Evolutionary conservation across 37 sponge, comb jelly and placozoan species (phyloP).

Genomic region (Bolinopsis microptera): DNA sequence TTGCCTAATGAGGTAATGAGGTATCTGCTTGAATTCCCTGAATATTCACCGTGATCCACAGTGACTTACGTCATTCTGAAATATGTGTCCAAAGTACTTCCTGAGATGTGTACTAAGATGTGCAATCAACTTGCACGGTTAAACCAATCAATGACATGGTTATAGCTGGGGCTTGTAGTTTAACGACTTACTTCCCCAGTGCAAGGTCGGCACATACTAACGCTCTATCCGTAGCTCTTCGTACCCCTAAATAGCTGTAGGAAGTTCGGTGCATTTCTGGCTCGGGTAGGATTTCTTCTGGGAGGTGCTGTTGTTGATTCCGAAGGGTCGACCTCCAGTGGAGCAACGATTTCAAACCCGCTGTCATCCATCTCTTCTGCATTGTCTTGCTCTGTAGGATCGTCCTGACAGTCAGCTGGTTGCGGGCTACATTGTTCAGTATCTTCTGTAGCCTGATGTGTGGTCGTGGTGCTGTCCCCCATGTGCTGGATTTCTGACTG

Average conservation of each 20-base stretch:
- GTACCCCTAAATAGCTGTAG: not conserved
- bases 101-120: no score
- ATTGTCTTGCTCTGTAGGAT: no score
- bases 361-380: no score
- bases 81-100: no score
- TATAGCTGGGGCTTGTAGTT: constrained; percentile 54
- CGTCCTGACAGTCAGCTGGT: not conserved
- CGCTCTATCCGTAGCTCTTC: not conserved
- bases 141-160: no score
- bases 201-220: not conserved
- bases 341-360: not conserved
- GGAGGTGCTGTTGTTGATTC: not conserved
- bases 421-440: constrained; percentile 2
- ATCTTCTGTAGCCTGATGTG: not conserved
- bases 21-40: no score
- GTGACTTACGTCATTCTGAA: no score
- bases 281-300: not conserved
- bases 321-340: not conserved
- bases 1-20: no score
- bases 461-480: no score
- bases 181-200: constrained; percentile 59
- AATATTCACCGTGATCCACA: no score
- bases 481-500: no score
- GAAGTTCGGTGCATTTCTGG: not conserved
- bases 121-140: no score